Conservation (phyloP, 2,113 vertebrate species). For the Ascaphus truei region DNA sequence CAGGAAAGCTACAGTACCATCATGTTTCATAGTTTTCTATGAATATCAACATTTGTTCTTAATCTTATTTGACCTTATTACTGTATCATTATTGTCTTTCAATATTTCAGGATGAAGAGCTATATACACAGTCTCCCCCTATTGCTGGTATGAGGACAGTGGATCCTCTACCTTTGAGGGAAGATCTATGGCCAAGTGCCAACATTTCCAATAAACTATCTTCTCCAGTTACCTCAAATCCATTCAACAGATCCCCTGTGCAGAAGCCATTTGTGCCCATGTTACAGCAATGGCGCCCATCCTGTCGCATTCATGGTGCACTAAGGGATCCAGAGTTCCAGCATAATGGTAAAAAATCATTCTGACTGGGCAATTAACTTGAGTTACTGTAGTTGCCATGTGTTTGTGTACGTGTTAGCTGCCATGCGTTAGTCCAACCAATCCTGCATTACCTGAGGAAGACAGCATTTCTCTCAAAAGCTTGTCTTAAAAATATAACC, state of each 20-base stretch:
- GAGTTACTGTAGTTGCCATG: too few relatives aligned
- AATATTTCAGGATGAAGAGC: slow-evolving; percentile 38
- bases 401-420: too few relatives aligned
- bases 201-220: slow-evolving; percentile 12
- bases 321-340: slow-evolving; percentile 81
- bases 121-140: slow-evolving; percentile 44
- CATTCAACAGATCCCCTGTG: slow-evolving; percentile 3
- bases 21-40: too few relatives aligned
- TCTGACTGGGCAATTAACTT: too few relatives aligned
- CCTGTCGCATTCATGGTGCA: slow-evolving; percentile 69
- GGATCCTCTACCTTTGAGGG: slow-evolving; percentile 72
- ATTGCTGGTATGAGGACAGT: slow-evolving; percentile 73
- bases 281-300: slow-evolving; percentile 46
- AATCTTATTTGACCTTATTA: neutral
- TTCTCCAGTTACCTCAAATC: slow-evolving; percentile 32
- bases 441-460: too few relatives aligned
- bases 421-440: too few relatives aligned
- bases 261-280: slow-evolving; percentile 15
- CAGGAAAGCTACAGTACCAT: too few relatives aligned
- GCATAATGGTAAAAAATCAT: slow-evolving; percentile 76
- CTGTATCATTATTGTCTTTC: neutral
- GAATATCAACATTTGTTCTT: too few relatives aligned
- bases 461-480: too few relatives aligned
- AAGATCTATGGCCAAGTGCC: slow-evolving; percentile 47
- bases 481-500: too few relatives aligned